A percentile compares a stretch with the other conserved stretches of the same genome.
Conservation (phyloP, 2,797 vertebrate species). For the Chlorospingus semifuscus region DNA sequence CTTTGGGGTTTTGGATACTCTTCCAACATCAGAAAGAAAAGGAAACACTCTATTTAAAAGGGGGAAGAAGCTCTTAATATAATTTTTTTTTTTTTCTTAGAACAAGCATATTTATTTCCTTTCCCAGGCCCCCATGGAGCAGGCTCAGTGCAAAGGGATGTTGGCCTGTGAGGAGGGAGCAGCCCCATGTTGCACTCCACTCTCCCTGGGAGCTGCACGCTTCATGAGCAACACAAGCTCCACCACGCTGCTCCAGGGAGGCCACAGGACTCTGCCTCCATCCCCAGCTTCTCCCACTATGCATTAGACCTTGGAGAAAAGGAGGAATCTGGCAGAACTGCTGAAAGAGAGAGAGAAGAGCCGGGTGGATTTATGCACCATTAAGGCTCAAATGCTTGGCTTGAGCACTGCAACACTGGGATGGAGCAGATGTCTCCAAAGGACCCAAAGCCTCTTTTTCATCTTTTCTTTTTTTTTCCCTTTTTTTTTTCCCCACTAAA, state of each 20-base stretch:
- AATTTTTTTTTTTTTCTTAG: not conserved
- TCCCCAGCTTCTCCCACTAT: not conserved
- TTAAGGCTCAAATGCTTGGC: not conserved
- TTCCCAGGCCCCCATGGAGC: not conserved
- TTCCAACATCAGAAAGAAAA: not conserved
- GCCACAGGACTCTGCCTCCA: not conserved
- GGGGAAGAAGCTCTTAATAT: constrained; percentile 22
- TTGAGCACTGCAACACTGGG: not conserved
- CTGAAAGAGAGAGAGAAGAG: not conserved
- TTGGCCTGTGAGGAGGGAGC: not conserved
- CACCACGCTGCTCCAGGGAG: not conserved
- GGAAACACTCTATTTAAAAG: constrained; percentile 27
- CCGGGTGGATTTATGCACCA: not conserved
- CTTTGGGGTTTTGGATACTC: not conserved
- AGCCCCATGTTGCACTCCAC: not conserved
- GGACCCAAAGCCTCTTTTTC: not conserved
- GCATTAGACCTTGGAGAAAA: not conserved
- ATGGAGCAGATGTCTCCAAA: not conserved
- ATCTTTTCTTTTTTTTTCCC: accelerated
- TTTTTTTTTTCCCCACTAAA: not conserved
- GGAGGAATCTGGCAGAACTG: not conserved
- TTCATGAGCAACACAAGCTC: not conserved
- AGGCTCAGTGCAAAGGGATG: not conserved
- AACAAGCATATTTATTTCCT: constrained; percentile 56
- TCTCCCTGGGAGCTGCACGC: not conserved